Evolutionary conservation across 30 jellyfish, hydroid and myxozoan genomes (phyloP), one percentile per base, ranked within the genome.

Genomic region (Turritopsis rubra): DNA sequence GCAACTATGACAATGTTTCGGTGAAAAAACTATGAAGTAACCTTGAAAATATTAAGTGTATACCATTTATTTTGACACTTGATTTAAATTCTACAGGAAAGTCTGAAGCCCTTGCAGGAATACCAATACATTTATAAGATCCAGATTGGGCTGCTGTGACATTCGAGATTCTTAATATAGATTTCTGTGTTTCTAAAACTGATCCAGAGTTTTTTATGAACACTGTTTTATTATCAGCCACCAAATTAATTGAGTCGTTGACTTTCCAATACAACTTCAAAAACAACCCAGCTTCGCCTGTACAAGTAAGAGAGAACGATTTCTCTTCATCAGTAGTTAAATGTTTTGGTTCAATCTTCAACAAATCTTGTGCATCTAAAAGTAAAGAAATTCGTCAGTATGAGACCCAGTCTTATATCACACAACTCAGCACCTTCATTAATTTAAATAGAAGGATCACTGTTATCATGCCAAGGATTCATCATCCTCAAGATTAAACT

Each of bases 121-220:
- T 65, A 31, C 90, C 98, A 54, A 83, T 79, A 73, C 98, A 92
- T 18, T 91, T 66, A 79, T 87, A 92, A 29, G 71, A 75, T 21
- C 98, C 98, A 53, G 96, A 71, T 76, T 92, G 93, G 1, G 54
- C 65, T 21, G 87, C 72, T 17, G 83, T 80, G 26, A 90, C 84
- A 28, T 26, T 82, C 4, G 28, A 52, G 18, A 88, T 30, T 1
- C 52, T 76, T 27, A 92, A 72, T 16, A 75, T 86, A 5, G 89
- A 75, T 52, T 83, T 77, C 30, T 81, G 80, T 0, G 82, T 83
- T n/a, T 82, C 86, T 19, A 68, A 78, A 22, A 76, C 25, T 52
- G 86, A 28, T 66, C 87, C 87, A 24, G 93, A 53, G 19, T 27
- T 75, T 74, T 54, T 52, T 1, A 66, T 25, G 20, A 74, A 25